These are phyloP conservation scores for Cataglyphis livida DNA, from an alignment of 2,888 invertebrate genomes.

Conservation along the genomic window DNA sequence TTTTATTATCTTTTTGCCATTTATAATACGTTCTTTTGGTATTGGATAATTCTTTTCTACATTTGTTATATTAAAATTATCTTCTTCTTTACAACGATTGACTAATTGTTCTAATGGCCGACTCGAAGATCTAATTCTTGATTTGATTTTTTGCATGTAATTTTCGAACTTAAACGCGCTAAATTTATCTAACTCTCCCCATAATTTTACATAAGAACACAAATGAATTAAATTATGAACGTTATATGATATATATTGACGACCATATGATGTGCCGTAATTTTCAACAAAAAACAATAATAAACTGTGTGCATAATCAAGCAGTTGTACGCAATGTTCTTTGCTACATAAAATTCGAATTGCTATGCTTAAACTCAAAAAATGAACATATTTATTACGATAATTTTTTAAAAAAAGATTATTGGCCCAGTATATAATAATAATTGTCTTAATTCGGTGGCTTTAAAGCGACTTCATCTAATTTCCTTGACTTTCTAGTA, in stretches of 20 bases:
- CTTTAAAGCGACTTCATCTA: too few species aligned
- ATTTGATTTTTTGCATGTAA: constrained; percentile 27
- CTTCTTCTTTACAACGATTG: constrained; percentile 16
- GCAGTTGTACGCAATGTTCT: constrained; percentile 33
- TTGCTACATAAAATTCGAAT: constrained; percentile 65
- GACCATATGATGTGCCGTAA: constrained; percentile 39
- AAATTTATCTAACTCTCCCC: too few species aligned
- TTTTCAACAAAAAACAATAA: too few species aligned
- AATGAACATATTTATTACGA: constrained; percentile 51
- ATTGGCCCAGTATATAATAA: too few species aligned
- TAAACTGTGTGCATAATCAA: neutral
- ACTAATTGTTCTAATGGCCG: constrained; percentile 27
- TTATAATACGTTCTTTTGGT: constrained; percentile 6
- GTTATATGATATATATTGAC: constrained; percentile 8
- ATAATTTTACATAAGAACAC: too few species aligned
- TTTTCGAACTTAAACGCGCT: too few species aligned
- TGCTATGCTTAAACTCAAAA: constrained; percentile 65
- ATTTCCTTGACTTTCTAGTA: too few species aligned
- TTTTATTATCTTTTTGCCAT: constrained; percentile 28
- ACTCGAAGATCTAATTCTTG: constrained; percentile 19
- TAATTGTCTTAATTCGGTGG: too few species aligned
- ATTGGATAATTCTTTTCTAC: constrained; percentile 35
- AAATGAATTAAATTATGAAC: too few species aligned
- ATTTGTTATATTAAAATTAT: constrained; percentile 11
- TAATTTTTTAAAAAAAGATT: too few species aligned